Evolutionary conservation across 2,113 vertebrate genomes (phyloP).

Genomic region (Mystacornis crossleyi): DNA sequence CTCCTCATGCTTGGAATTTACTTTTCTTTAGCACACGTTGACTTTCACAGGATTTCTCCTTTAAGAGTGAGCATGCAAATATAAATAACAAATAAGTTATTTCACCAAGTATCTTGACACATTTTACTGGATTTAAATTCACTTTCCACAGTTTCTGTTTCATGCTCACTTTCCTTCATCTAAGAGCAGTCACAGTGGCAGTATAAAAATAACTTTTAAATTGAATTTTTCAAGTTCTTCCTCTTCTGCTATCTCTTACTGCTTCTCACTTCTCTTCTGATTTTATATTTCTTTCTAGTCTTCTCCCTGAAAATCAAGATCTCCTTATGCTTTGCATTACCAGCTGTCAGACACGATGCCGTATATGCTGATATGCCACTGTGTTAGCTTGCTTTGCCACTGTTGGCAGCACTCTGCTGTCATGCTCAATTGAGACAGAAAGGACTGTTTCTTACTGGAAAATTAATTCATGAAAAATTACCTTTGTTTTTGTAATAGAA

Average conservation of each 20-base stretch:
- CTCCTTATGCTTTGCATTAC: conserved; percentile 53
- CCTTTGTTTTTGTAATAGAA: not conserved
- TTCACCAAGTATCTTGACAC: conserved; percentile 27
- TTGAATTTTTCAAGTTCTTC: conserved; percentile 23
- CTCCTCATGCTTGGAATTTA: not conserved
- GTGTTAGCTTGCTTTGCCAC: conserved; percentile 1
- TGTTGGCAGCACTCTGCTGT: conserved; percentile 27
- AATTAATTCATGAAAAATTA: conserved; percentile 11
- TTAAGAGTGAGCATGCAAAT: not conserved
- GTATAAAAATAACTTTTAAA: conserved; percentile 57
- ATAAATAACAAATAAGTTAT: conserved; percentile 53
- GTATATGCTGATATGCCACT: not conserved
- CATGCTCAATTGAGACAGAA: conserved; percentile 40
- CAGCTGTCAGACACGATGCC: conserved; percentile 17
- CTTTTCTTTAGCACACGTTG: not conserved
- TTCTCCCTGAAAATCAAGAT: conserved; percentile 54
- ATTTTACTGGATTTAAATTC: conserved; percentile 38
- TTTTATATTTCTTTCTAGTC: conserved; percentile 28
- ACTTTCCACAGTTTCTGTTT: conserved; percentile 20
- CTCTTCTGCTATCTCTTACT: conserved; percentile 23
- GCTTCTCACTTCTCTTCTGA: conserved; percentile 37
- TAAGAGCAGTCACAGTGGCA: conserved; percentile 8
- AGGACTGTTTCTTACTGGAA: not conserved
- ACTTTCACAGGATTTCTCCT: not conserved
- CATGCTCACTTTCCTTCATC: conserved; percentile 45